phyloP scores from a whole-genome alignment of 2,888 invertebrate species.

The Morpho helenor region DNA sequence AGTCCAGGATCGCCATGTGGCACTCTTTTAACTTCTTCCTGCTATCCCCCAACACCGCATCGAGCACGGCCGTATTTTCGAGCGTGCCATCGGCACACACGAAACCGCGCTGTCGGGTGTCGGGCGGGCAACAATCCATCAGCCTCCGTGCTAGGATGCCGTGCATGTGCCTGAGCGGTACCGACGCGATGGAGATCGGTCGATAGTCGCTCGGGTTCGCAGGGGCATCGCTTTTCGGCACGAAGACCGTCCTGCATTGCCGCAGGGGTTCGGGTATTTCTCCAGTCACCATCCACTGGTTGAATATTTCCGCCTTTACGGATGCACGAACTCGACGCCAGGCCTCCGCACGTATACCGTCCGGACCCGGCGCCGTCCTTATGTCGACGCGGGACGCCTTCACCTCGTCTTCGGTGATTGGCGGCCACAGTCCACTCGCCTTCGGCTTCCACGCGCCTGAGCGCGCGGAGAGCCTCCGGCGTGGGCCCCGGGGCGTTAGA shows the following conservation, averaged over 20 bases:
- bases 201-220: conserved; percentile 32
- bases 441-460: too few species aligned
- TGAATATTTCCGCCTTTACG: conserved; percentile 18
- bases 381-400: conserved; percentile 12
- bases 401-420: conserved; percentile 26
- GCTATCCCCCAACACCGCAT: too few species aligned
- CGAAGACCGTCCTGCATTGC: too few species aligned
- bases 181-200: conserved; percentile 34
- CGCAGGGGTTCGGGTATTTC: conserved; percentile 22
- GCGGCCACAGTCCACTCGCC: conserved; percentile 20
- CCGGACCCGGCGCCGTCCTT: conserved; percentile 29
- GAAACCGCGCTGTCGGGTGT: too few species aligned
- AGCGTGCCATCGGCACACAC: conserved; percentile 42
- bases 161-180: conserved; percentile 33
- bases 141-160: too few species aligned
- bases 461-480: too few species aligned
- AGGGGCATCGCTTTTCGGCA: conserved; percentile 28
- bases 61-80: conserved; percentile 42
- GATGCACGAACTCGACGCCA: conserved; percentile 23
- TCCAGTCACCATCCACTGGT: conserved; percentile 21
- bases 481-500: too few species aligned
- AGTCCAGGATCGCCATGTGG: too few species aligned
- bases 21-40: too few species aligned
- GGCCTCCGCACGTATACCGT: conserved; percentile 26
- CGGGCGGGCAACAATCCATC: too few species aligned